Evolutionary conservation across 2,797 vertebrate genomes (phyloP).

Genomic region (Molossus molossus): DNA sequence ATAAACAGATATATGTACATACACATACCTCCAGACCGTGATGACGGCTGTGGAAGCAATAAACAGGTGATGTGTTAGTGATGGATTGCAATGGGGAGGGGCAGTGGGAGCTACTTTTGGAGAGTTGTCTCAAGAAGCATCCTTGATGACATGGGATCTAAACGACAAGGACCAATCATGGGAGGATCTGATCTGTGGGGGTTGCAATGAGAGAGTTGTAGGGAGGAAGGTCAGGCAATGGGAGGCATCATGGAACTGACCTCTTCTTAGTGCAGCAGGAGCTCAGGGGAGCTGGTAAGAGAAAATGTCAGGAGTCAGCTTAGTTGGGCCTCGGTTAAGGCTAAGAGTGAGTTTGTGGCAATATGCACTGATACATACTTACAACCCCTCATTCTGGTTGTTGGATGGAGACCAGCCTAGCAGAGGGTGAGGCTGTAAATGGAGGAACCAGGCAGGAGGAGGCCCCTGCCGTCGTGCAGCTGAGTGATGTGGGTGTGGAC

Average conservation of each 20-base stretch:
- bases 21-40: not conserved
- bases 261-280: not conserved
- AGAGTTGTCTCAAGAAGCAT: not conserved
- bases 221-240: not conserved
- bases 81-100: too few species aligned
- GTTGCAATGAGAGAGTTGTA: not conserved
- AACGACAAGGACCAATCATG: not conserved
- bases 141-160: not conserved
- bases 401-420: not conserved
- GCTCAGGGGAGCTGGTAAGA: not conserved
- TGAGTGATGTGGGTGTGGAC: not conserved
- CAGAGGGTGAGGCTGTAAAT: not conserved
- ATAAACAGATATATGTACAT: not conserved
- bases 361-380: not conserved
- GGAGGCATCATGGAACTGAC: not conserved
- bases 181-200: not conserved
- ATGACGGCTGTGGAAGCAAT: not conserved
- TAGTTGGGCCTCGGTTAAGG: not conserved
- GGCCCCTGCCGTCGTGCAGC: too few species aligned
- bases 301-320: not conserved
- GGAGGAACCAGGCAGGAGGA: not conserved
- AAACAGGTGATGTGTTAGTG: not conserved
- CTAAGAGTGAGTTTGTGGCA: not conserved
- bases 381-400: not conserved
- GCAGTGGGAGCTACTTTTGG: not conserved